These are phyloP conservation scores for Oophaga pumilio DNA, from an alignment of 2,113 vertebrate genomes.

Conservation along the genomic window DNA sequence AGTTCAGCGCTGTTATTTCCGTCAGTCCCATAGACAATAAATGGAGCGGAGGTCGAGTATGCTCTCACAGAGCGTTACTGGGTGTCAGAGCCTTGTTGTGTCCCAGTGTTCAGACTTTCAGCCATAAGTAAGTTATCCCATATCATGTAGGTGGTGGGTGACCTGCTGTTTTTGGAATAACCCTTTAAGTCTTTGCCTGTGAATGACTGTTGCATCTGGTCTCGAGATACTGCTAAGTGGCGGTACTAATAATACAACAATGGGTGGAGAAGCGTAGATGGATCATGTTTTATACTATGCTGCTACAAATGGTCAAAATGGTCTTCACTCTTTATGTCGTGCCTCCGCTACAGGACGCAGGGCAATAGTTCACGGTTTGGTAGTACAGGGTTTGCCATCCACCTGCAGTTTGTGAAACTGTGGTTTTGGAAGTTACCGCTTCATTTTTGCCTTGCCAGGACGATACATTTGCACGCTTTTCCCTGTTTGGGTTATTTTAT, in stretches of 20 bases:
- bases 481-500: neutral
- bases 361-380: neutral
- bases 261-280: neutral
- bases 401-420: neutral
- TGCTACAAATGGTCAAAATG: neutral
- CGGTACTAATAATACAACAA: neutral
- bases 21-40: too few species aligned
- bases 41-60: too few species aligned
- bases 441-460: too few species aligned
- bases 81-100: too few species aligned
- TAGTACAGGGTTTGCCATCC: neutral
- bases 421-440: neutral
- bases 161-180: too few species aligned
- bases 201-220: conserved; percentile 28
- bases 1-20: too few species aligned
- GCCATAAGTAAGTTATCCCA: too few species aligned
- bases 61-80: too few species aligned
- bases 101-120: too few species aligned
- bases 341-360: neutral
- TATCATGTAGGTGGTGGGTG: too few species aligned
- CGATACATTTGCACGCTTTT: neutral
- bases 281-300: neutral
- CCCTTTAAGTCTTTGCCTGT: neutral
- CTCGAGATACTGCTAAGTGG: neutral
- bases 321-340: neutral